Evolutionary conservation across 1,140 invertebrate genomes (phyloP).

Genomic region (Orius insidiosus): DNA sequence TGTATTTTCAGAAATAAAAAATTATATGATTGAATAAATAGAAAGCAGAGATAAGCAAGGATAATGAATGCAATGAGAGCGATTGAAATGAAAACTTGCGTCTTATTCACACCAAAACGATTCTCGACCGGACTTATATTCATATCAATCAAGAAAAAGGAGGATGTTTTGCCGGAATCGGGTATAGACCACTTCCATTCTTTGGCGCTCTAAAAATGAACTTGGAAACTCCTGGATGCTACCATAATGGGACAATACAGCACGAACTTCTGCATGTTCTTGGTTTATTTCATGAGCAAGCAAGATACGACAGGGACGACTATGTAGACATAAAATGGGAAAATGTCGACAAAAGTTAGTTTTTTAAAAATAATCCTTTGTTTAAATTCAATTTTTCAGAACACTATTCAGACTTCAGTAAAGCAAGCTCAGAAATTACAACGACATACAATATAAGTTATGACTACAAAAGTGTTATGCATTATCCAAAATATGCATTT

Average conservation of each 20-base stretch:
- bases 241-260: constrained; percentile 26
- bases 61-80: constrained; percentile 17
- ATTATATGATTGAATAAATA: constrained; percentile 3
- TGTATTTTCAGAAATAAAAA: constrained; percentile 2
- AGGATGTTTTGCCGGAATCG: constrained; percentile 22
- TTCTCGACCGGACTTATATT: constrained; percentile 25
- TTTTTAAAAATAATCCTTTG: neutral
- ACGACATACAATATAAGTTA: constrained; percentile 29
- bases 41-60: constrained; percentile 10
- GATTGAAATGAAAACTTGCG: constrained; percentile 24
- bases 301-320: constrained; percentile 27
- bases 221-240: constrained; percentile 19
- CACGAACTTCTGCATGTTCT: constrained; percentile 31
- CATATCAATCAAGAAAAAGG: constrained; percentile 15
- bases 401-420: constrained; percentile 48
- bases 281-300: constrained; percentile 30
- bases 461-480: constrained; percentile 70
- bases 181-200: constrained; percentile 15
- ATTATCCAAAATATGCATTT: constrained; percentile 61
- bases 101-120: constrained; percentile 25
- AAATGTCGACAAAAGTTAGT: constrained; percentile 29
- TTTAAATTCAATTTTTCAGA: constrained; percentile 25
- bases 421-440: constrained; percentile 28
- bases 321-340: constrained; percentile 28
- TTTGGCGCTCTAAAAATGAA: constrained; percentile 19